A percentile compares a stretch with the other conserved stretches of the same genome.
Evolutionary conservation across 2,797 vertebrate genomes (phyloP).

Genomic region (Enteromius trimaculatus): DNA sequence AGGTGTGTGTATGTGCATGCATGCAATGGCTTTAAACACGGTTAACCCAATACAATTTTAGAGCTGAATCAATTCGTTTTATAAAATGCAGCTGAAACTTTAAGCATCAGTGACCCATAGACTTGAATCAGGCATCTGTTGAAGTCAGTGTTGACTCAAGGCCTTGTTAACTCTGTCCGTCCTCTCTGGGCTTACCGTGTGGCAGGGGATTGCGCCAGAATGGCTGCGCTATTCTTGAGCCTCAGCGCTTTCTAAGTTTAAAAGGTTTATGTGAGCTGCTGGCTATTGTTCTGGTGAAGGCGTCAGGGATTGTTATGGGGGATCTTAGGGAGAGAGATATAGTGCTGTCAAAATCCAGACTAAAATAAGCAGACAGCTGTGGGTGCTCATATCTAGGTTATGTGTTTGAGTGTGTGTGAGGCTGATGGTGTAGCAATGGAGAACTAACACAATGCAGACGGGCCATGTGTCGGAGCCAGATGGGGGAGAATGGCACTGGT

Average conservation of each 20-base stretch:
- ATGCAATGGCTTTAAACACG: neutral
- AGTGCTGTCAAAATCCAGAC: conserved; percentile 77
- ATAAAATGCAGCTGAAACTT: neutral
- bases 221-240: conserved; percentile 61
- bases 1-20: neutral
- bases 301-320: conserved; percentile 62
- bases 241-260: conserved; percentile 67
- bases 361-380: conserved; percentile 87
- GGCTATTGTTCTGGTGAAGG: conserved; percentile 82
- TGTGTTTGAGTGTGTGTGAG: conserved; percentile 69
- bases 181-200: conserved; percentile 53
- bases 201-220: conserved; percentile 58
- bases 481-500: conserved; percentile 69
- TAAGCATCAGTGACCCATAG: conserved; percentile 1
- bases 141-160: conserved; percentile 47
- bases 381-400: conserved; percentile 77
- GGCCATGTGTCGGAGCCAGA: conserved; percentile 72
- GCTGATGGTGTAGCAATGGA: conserved; percentile 41
- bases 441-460: conserved; percentile 70
- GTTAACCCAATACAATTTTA: neutral
- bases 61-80: neutral
- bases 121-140: conserved; percentile 25
- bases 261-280: conserved; percentile 65
- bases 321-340: conserved; percentile 72
- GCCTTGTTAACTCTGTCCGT: conserved; percentile 56